Conservation (phyloP, 2,888 invertebrate genomes). For the Heliconius ethilla region DNA sequence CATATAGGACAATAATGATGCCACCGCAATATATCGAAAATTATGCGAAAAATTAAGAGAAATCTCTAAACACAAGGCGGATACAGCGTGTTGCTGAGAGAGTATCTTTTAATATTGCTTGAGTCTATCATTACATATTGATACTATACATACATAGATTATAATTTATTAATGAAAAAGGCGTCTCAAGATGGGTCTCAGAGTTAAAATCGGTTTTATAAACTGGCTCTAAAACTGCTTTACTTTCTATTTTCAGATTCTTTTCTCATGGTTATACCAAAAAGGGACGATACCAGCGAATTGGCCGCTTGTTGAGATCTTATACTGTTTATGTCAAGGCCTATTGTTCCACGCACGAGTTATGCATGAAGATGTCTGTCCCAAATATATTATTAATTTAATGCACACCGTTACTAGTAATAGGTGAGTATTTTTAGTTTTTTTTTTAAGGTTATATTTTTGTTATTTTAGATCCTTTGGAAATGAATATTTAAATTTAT, state of each 20-base stretch:
- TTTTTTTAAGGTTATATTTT: not conserved
- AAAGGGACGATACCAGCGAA: slow-evolving; percentile 66
- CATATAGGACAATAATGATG: not conserved
- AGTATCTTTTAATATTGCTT: too few relatives aligned
- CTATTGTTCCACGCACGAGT: slow-evolving; percentile 79
- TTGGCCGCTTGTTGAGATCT: slow-evolving; percentile 72
- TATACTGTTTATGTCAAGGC: slow-evolving; percentile 79
- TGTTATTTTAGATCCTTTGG: too few relatives aligned
- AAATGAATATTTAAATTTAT: too few relatives aligned
- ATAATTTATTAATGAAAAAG: not conserved
- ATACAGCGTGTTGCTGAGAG: too few relatives aligned
- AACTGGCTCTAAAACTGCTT: too few relatives aligned
- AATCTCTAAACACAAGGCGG: too few relatives aligned
- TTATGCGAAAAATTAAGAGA: too few relatives aligned
- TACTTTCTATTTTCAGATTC: slow-evolving; percentile 54
- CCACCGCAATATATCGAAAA: not conserved
- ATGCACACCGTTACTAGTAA: slow-evolving; percentile 76
- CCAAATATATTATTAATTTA: slow-evolving; percentile 79
- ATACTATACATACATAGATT: not conserved
- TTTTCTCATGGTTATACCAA: slow-evolving; percentile 71
- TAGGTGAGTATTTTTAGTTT: slow-evolving; percentile 63
- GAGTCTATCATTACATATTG: too few relatives aligned
- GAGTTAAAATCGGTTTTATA: too few relatives aligned
- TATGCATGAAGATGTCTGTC: slow-evolving; percentile 79
- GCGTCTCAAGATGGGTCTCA: too few relatives aligned